Evolutionary conservation across 23 tunicate genomes (phyloP).

Genomic region (Botrylloides violaceus): DNA sequence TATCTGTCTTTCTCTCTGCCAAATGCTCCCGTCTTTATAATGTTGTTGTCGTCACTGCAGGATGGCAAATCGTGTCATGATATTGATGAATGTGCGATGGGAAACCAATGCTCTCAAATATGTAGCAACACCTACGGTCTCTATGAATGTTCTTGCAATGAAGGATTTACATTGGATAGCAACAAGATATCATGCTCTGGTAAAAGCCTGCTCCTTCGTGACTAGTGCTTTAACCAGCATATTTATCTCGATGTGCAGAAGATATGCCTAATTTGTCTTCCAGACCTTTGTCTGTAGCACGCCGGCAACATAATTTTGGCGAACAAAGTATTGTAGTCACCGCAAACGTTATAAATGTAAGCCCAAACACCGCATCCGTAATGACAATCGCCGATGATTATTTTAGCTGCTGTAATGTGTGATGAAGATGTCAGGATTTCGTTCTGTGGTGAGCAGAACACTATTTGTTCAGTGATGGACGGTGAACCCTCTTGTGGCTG

Average conservation of each 20-base stretch:
- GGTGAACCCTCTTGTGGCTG: slow-evolving; percentile 8
- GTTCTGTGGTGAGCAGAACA: slow-evolving; percentile 32
- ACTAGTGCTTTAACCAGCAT: too few relatives aligned
- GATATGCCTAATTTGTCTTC: too few relatives aligned
- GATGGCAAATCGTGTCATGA: slow-evolving; percentile 43
- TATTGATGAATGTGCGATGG: slow-evolving; percentile 53
- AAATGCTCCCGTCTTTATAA: too few relatives aligned
- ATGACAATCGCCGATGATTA: neutral
- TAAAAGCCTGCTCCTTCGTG: slow-evolving; percentile 25
- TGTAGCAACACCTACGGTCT: slow-evolving; percentile 41
- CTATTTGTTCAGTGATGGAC: slow-evolving; percentile 36
- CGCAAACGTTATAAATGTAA: too few relatives aligned
- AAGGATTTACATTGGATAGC: slow-evolving; percentile 39
- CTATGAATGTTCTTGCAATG: slow-evolving; percentile 57
- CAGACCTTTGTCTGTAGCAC: too few relatives aligned
- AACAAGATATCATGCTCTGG: slow-evolving; percentile 48
- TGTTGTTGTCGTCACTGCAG: too few relatives aligned
- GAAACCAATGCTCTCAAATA: slow-evolving; percentile 47
- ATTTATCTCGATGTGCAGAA: too few relatives aligned
- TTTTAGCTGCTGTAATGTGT: slow-evolving; percentile 32
- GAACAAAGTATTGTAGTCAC: too few relatives aligned
- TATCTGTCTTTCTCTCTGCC: too few relatives aligned
- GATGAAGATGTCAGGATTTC: slow-evolving; percentile 14
- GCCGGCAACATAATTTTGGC: too few relatives aligned
- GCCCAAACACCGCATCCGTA: too few relatives aligned